phyloP scores from a whole-genome alignment of 30 jellyfish, hydroid and myxozoan species.

The Aurelia aurita complex sp. Pacific region DNA sequence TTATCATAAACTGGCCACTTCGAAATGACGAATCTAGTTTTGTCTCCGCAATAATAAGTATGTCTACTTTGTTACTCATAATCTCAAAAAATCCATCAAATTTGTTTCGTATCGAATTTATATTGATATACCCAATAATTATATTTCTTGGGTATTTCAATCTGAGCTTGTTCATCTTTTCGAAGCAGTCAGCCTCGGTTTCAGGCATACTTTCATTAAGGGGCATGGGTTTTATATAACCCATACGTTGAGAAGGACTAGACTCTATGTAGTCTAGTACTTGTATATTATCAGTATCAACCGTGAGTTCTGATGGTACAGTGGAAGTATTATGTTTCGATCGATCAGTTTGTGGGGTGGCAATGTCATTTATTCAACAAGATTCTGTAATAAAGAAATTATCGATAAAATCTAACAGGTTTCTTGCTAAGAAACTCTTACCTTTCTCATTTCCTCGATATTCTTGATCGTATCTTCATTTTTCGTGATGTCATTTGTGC shows the following conservation, averaged over 20 bases:
- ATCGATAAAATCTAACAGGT: constrained; percentile 5
- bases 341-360: constrained; percentile 16
- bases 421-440: constrained; percentile 4
- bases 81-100: constrained; percentile 13
- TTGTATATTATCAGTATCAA: constrained; percentile 1
- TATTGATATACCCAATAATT: constrained; percentile 21
- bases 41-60: constrained; percentile 38
- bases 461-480: background rate
- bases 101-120: constrained; percentile 35
- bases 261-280: constrained; percentile 8
- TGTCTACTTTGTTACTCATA: constrained; percentile 35
- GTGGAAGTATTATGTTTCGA: background rate
- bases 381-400: constrained; percentile 1
- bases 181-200: constrained; percentile 1
- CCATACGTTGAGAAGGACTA: constrained; percentile 2
- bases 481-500: background rate
- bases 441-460: background rate
- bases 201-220: constrained; percentile 20
- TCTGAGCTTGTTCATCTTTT: constrained; percentile 1
- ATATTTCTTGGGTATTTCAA: constrained; percentile 12
- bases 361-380: background rate
- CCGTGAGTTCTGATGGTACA: background rate
- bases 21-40: constrained; percentile 38
- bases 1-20: constrained; percentile 34
- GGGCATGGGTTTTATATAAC: constrained; percentile 4